These are phyloP conservation scores for Esox masquinongy DNA, from an alignment of 2,797 vertebrate species.

Conservation along the genomic window DNA sequence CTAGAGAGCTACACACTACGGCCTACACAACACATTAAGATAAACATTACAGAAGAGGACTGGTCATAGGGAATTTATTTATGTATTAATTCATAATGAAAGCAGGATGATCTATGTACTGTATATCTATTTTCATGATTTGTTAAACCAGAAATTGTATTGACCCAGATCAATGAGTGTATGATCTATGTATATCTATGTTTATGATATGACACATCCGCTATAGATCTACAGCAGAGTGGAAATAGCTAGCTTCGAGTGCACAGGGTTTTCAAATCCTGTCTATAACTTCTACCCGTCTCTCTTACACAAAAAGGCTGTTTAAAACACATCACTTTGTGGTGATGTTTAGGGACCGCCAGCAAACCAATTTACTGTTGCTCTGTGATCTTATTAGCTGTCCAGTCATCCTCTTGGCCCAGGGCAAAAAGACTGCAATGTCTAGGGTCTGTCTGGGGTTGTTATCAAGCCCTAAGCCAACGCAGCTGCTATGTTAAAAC, in stretches of 20 bases:
- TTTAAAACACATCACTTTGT: constrained; percentile 26
- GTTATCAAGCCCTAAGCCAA: constrained; percentile 17
- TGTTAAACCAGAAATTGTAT: not conserved
- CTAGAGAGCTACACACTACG: too few species aligned
- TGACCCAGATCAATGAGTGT: too few species aligned
- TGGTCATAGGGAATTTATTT: too few species aligned
- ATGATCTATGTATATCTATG: too few species aligned
- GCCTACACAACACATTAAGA: too few species aligned
- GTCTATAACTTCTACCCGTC: constrained; percentile 16
- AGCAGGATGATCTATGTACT: too few species aligned
- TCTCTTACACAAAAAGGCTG: constrained; percentile 5
- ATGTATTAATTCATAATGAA: too few species aligned
- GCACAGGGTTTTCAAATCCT: not conserved
- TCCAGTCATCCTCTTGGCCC: constrained; percentile 29
- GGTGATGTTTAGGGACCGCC: constrained; percentile 17
- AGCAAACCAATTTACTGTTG: constrained; percentile 30
- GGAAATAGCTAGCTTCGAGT: not conserved
- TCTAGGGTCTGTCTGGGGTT: constrained; percentile 1
- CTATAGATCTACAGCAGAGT: not conserved
- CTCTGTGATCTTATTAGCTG: constrained; percentile 43
- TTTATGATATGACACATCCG: not conserved
- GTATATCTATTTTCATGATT: not conserved
- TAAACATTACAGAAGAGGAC: too few species aligned
- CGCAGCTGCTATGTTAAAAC: constrained; percentile 19
- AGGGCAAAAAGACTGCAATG: constrained; percentile 28